Base-by-base conservation (phyloP, 2,113 vertebrate genomes). In the Paratilapia polleni region DNA sequence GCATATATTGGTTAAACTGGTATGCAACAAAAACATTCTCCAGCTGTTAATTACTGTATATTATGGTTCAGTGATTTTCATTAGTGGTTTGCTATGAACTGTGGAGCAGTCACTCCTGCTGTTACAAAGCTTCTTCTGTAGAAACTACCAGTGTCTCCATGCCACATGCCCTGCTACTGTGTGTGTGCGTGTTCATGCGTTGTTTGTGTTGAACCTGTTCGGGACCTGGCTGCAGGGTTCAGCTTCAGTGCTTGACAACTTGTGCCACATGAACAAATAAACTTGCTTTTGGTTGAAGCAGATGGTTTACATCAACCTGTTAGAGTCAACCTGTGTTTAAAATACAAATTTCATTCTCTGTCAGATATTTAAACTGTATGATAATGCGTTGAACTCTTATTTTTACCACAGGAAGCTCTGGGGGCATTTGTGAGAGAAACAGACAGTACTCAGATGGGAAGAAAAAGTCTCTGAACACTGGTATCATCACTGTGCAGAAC, bases 401-500 rank as follows among this genome's bases (percentile, higher is more conserved):
- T n/a, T 47, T 60, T 31, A 10, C 34, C 59, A 87, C 92, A 99
- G 98, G 97, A 86, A 99, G 97, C 92, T 99, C 98, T 61, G 98
- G 98, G 60, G 98, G 98, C 60, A 99, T 99, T 91, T 99, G 98
- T 96, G 98, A 99, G 78, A 98, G 95, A 92, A 98, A 91, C 88
- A 99, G 97, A 82, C 92, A 96, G 3, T 99, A 99, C 92, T 98
- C 98, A 0, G 98, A 99, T 84, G 97, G 97, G 2, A 99, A 97
- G 95, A 97, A 91, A 95, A 99, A 99, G 89, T 99, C 98, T 86
- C 94, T 99, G 81, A 99, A 99, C 96, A 99, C 98, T 19, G 98
- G 98, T 73, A 99, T 99, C 92, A 99, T 99, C 92, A 99, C 98
- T 34, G 98, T 99, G 80, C 97, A 99, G 95, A 99, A 99, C 93